Evolutionary conservation across 2,113 vertebrate genomes (phyloP).

Genomic region (Notarius quadriscutis): DNA sequence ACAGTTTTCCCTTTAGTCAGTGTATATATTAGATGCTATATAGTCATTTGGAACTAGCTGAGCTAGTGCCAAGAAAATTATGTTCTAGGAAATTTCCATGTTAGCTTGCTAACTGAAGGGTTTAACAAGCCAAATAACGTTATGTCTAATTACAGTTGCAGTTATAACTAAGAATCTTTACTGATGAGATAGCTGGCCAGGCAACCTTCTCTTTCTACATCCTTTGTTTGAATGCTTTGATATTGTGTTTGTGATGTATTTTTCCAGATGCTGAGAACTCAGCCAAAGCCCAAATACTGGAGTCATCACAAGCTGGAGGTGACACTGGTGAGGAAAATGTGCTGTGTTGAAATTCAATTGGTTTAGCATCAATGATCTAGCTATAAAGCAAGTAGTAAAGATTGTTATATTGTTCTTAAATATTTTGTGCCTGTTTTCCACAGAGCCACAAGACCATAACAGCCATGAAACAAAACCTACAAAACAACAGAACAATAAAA

Average conservation of each 20-base stretch:
- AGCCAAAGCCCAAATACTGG: background rate
- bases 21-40: background rate
- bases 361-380: background rate
- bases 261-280: background rate
- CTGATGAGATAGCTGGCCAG: background rate
- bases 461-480: background rate
- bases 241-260: background rate
- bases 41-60: background rate
- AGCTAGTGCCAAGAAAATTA: background rate
- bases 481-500: background rate
- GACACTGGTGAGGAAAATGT: background rate
- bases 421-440: background rate
- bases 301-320: background rate
- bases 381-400: background rate
- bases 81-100: background rate
- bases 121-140: background rate
- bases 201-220: background rate
- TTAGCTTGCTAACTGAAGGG: background rate
- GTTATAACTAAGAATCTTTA: background rate
- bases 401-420: background rate
- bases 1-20: background rate
- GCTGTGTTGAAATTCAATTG: background rate
- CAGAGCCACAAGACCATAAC: background rate
- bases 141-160: background rate
- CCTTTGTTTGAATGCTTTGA: background rate